These are phyloP conservation scores for Rhopilema esculentum DNA, from an alignment of 30 jellyfish, hydroid and myxozoan species.

Conservation along the genomic window DNA sequence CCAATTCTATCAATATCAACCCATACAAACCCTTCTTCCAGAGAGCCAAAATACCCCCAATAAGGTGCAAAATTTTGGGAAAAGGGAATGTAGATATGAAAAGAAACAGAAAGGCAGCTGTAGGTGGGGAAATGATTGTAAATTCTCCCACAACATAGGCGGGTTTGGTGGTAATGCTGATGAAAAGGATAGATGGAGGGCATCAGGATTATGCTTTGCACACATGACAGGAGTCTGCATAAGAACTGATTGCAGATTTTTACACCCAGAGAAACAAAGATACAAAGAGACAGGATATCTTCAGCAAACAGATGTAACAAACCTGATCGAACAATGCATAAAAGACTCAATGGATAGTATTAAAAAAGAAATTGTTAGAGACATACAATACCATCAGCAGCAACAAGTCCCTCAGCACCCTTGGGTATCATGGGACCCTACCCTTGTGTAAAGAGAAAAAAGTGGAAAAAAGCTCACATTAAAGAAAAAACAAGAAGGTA, in stretches of 20 bases:
- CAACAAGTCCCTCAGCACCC: neutral
- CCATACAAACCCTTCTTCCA: conserved; percentile 4
- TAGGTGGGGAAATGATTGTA: conserved; percentile 22
- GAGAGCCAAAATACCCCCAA: conserved; percentile 1
- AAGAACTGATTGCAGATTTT: conserved; percentile 1
- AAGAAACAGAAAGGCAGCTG: conserved; percentile 23
- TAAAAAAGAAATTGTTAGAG: neutral
- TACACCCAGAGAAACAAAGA: conserved; percentile 14
- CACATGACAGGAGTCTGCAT: conserved; percentile 12
- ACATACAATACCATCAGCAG: neutral
- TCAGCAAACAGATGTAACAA: neutral
- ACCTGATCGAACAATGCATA: conserved; percentile 4
- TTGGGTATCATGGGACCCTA: neutral
- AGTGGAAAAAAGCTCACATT: neutral
- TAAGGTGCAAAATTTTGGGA: conserved; percentile 7
- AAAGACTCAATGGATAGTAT: neutral
- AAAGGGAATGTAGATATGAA: conserved; percentile 34
- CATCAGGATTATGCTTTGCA: conserved; percentile 16
- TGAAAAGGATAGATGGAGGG: conserved; percentile 17
- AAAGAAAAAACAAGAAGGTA: neutral
- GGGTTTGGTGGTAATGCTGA: neutral
- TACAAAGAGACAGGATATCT: neutral
- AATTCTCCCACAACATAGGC: conserved; percentile 25
- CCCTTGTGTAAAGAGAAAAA: conserved; percentile 2
- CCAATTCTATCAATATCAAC: conserved; percentile 14